Evolutionary conservation across 1,140 invertebrate species (phyloP).

Genomic region (Nasonia giraulti): DNA sequence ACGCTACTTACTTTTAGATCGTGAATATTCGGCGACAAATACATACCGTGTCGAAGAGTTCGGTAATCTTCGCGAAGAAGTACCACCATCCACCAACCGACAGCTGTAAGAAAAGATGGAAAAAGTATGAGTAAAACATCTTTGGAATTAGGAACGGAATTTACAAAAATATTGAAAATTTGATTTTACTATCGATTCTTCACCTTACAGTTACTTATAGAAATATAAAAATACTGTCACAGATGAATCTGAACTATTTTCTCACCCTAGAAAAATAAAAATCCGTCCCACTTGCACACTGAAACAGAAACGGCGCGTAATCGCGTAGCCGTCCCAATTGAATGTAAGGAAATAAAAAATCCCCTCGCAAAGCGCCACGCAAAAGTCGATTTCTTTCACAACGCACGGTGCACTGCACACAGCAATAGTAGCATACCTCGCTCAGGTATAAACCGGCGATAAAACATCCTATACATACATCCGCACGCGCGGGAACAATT

Average conservation of each 20-base stretch:
- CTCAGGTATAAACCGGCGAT: neutral
- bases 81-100: conserved; percentile 75
- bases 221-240: too few species aligned
- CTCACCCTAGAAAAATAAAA: neutral
- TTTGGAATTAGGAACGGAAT: too few species aligned
- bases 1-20: neutral
- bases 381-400: neutral
- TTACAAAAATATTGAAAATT: too few species aligned
- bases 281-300: neutral
- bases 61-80: conserved; percentile 78
- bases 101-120: conserved; percentile 57
- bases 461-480: neutral
- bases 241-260: too few species aligned
- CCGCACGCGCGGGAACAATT: neutral
- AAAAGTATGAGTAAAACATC: neutral
- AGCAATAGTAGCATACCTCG: too few species aligned
- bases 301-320: neutral
- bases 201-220: too few species aligned
- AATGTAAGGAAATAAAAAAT: too few species aligned
- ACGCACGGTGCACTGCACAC: too few species aligned
- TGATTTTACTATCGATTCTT: too few species aligned
- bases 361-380: neutral
- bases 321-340: too few species aligned
- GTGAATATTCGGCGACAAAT: conserved; percentile 16
- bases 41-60: conserved; percentile 80